phyloP scores from a whole-genome alignment of 2,888 invertebrate genomes.

The Criorhina ranunculi region DNA sequence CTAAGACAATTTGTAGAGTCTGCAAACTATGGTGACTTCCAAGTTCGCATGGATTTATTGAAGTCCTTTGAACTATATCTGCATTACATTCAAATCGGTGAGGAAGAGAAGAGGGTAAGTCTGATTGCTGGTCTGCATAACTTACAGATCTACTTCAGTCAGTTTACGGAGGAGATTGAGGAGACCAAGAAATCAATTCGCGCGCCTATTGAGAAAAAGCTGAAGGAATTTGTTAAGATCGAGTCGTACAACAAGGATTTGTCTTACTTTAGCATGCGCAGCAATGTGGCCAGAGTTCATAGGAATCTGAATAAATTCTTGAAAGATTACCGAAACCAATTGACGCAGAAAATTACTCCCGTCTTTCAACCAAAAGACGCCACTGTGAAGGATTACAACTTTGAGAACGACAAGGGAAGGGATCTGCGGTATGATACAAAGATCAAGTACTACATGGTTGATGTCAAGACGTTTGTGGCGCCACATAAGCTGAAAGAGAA shows the following conservation, averaged over 20 bases:
- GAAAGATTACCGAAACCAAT: slow-evolving; percentile 91
- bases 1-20: slow-evolving; percentile 93
- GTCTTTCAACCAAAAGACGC: slow-evolving; percentile 84
- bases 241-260: slow-evolving; percentile 97
- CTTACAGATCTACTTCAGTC: slow-evolving; percentile 92
- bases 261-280: slow-evolving; percentile 96
- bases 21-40: slow-evolving; percentile 93
- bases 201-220: slow-evolving; percentile 94
- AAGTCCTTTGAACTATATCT: slow-evolving; percentile 93
- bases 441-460: slow-evolving; percentile 80
- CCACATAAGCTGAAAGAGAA: slow-evolving; percentile 79
- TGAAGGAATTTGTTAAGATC: slow-evolving; percentile 97
- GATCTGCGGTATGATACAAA: slow-evolving; percentile 82
- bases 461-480: slow-evolving; percentile 83
- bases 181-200: slow-evolving; percentile 88
- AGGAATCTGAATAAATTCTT: slow-evolving; percentile 94
- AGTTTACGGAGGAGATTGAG: slow-evolving; percentile 89
- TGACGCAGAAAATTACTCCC: slow-evolving; percentile 83
- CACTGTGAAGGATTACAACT: slow-evolving; percentile 81
- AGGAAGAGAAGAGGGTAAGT: slow-evolving; percentile 80
- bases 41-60: slow-evolving; percentile 90
- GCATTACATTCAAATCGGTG: slow-evolving; percentile 85
- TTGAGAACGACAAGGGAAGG: slow-evolving; percentile 81
- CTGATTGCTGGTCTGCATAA: slow-evolving; percentile 91
- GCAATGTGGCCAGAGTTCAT: slow-evolving; percentile 94